A percentile compares a stretch with the other conserved stretches of the same genome.
Evolutionary conservation across 2,888 invertebrate species (phyloP).

Genomic region (Phyllotreta striolata): DNA sequence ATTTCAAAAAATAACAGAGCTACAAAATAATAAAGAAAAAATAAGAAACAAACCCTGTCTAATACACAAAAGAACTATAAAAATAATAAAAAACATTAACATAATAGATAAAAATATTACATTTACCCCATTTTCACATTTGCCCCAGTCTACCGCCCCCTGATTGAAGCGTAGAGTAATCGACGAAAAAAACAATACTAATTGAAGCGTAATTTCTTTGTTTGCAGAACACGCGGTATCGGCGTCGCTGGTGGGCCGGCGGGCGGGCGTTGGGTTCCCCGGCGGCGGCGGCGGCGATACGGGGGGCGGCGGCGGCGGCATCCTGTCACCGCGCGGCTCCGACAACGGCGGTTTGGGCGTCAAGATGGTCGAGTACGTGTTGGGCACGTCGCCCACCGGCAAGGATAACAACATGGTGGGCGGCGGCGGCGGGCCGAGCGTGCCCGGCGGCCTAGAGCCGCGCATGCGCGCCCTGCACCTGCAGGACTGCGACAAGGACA

Average conservation of each 20-base stretch:
- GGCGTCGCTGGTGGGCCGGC: slow-evolving; percentile 79
- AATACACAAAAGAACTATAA: too few relatives aligned
- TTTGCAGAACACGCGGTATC: slow-evolving; percentile 70
- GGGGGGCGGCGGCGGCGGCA: slow-evolving; percentile 63
- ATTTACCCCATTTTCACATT: too few relatives aligned
- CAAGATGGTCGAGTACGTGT: slow-evolving; percentile 98
- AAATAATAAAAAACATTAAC: too few relatives aligned
- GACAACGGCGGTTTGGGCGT: slow-evolving; percentile 93
- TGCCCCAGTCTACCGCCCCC: too few relatives aligned
- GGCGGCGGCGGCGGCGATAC: slow-evolving; percentile 68
- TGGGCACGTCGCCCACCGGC: slow-evolving; percentile 89
- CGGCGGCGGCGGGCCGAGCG: slow-evolving; percentile 34
- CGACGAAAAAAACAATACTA: neutral
- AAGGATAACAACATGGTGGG: slow-evolving; percentile 66
- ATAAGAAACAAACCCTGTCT: too few relatives aligned
- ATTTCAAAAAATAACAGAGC: too few relatives aligned
- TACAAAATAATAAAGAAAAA: too few relatives aligned
- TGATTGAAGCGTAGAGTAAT: too few relatives aligned
- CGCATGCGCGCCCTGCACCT: slow-evolving; percentile 71
- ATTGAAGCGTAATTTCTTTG: slow-evolving; percentile 44
- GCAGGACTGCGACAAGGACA: slow-evolving; percentile 64
- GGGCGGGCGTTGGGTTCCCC: slow-evolving; percentile 67
- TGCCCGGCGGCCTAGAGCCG: slow-evolving; percentile 66
- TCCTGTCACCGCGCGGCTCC: slow-evolving; percentile 76
- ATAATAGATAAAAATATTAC: too few relatives aligned